Base-by-base conservation (phyloP, 2,113 vertebrate genomes). In the Aplodontia rufa region DNA sequence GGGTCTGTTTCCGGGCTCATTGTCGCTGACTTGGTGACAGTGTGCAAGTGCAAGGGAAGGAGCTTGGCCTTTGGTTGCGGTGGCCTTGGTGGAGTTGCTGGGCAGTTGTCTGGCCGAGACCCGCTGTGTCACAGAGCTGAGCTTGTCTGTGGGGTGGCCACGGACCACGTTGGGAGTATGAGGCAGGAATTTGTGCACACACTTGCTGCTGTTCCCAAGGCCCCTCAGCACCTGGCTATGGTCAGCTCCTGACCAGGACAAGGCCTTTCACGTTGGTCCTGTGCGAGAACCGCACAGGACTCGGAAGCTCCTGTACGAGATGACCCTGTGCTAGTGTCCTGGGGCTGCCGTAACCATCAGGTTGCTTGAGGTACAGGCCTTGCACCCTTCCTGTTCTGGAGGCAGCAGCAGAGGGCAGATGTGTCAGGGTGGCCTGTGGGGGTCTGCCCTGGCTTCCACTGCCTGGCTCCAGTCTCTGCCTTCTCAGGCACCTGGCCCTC, bases 301-400 rank as follows among this genome's bases (percentile, higher is more conserved):
- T 26, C 4, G 22, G 49, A 4, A 35, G 60, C 42, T 9, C 3
- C 26, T 22, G 1, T 16, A 6, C 5, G 2, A 1, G 3, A 37
- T 9, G 58, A 8, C 14, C 17, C 1, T 1, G n/a, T 19, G 2
- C 10, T 32, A 24, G 28, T 42, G n/a, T 64, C 60, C 47, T 53
- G 19, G 35, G 60, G 47, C 74, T 24, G 26, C 47, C 40, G 69
- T 60, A 1, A n/a, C 19, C 1, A 35, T 22, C 53, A 17, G 69
- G 32, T 3, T 10, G 14, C 35, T 10, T 16, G 4, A 20, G 28
- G 6, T 0, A 28, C 35, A 1, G 24, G 7, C 5, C 0, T 40
- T 47, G 35, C 1, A 51, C 51, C 7, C 53, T 55, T 6, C 6
- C 4, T n/a, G 8, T 8, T 40, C 6, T 3, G n/a, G 28, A 42